Percentiles rank a stretch among this genome's conserved stretches.
These are phyloP conservation scores for Lasioglossum villosulum DNA, from an alignment of 2,888 invertebrate species.

Conservation along the genomic window DNA sequence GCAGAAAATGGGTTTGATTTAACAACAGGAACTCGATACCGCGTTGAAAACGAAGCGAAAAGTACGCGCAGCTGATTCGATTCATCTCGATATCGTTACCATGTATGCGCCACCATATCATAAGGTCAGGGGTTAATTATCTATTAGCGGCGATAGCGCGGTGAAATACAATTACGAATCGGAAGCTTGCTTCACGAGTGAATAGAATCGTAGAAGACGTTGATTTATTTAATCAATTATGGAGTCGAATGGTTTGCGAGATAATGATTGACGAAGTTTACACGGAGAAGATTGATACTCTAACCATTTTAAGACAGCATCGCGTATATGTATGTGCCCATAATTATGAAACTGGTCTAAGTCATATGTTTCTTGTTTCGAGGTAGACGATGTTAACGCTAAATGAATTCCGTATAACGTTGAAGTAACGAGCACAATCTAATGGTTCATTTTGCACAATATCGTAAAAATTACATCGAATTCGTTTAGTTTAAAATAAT, in stretches of 20 bases:
- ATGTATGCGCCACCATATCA: background rate
- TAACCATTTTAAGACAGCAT: background rate
- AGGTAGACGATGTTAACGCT: too few species aligned
- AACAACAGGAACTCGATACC: background rate
- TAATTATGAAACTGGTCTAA: too few species aligned
- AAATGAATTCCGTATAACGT: too few species aligned
- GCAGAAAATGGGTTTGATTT: background rate
- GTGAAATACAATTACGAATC: background rate
- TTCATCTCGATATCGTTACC: background rate
- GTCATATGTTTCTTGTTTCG: too few species aligned
- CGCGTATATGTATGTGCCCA: too few species aligned
- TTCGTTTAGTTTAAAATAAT: too few species aligned
- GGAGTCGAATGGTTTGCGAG: background rate
- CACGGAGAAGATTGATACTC: background rate
- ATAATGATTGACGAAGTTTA: background rate
- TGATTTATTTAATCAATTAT: slow-evolving; percentile 10
- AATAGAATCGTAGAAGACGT: background rate
- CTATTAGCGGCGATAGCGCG: background rate
- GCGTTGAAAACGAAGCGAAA: background rate
- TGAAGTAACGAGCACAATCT: too few species aligned
- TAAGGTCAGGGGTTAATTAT: slow-evolving; percentile 1
- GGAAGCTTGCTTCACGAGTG: background rate
- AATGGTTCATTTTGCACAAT: too few species aligned
- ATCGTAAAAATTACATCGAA: too few species aligned
- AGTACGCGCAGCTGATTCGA: background rate